Conservation (phyloP, 2,888 invertebrate species). For the Teleiodes luculella region DNA sequence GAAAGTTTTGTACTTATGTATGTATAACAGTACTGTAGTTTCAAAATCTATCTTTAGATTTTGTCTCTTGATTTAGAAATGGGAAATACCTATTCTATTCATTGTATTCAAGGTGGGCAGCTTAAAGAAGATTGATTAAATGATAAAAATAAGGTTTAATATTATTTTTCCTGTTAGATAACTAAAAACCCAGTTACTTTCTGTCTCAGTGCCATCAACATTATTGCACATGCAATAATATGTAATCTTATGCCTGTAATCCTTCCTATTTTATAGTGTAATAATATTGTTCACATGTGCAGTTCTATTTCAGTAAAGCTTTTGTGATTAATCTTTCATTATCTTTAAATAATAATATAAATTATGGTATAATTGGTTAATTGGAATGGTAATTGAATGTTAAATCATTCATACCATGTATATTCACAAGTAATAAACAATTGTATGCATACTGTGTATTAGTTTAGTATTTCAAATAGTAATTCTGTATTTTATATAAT, state of each 20-base stretch:
- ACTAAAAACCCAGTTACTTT: too few species aligned
- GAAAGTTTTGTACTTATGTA: constrained; percentile 2
- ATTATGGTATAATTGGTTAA: constrained; percentile 33
- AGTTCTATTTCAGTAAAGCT: constrained; percentile 33
- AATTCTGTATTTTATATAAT: too few species aligned
- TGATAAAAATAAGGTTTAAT: not conserved
- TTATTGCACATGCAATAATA: too few species aligned
- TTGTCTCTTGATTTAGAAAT: not conserved
- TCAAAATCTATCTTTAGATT: not conserved
- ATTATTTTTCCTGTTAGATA: too few species aligned
- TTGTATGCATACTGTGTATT: too few species aligned
- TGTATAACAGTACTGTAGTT: not conserved
- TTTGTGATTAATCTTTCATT: constrained; percentile 34
- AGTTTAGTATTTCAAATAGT: too few species aligned
- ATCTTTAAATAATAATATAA: constrained; percentile 37
- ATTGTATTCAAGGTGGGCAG: not conserved
- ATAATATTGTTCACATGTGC: constrained; percentile 2
- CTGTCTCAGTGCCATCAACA: too few species aligned
- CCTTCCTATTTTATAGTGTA: not conserved
- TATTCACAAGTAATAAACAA: constrained; percentile 53
- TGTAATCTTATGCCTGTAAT: too few species aligned
- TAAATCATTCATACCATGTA: constrained; percentile 43
- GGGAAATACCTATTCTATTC: not conserved
- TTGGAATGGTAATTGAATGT: constrained; percentile 32
- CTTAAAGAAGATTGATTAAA: not conserved